phyloP scores from a whole-genome alignment of 2,888 invertebrate species.

The Caprella mutica region DNA sequence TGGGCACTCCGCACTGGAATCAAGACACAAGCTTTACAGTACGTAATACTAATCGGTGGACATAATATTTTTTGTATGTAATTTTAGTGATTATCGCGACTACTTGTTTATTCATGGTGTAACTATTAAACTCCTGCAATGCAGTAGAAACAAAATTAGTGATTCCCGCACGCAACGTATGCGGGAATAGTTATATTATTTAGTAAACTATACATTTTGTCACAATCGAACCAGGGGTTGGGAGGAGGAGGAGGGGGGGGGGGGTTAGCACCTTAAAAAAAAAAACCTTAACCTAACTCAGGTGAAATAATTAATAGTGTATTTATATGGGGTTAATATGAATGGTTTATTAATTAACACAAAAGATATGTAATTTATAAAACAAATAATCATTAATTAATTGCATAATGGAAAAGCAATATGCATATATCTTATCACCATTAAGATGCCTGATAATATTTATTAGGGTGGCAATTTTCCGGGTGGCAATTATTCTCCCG shows the following conservation, averaged over 20 bases:
- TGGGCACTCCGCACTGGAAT: too few species aligned
- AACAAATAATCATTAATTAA: not conserved
- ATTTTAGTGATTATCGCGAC: not conserved
- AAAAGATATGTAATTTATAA: not conserved
- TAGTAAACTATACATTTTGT: too few species aligned
- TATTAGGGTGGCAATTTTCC: too few species aligned
- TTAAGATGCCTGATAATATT: not conserved
- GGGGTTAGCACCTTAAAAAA: not conserved
- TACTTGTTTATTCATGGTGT: not conserved
- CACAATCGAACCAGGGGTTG: not conserved
- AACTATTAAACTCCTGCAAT: not conserved
- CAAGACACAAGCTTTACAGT: too few species aligned
- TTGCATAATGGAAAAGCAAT: not conserved
- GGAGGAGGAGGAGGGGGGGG: not conserved
- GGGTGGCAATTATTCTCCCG: too few species aligned
- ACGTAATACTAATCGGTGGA: too few species aligned
- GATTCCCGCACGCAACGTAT: too few species aligned
- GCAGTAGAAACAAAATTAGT: too few species aligned
- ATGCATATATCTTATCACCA: not conserved
- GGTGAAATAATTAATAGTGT: too few species aligned
- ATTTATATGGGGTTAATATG: too few species aligned
- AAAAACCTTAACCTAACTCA: not conserved
- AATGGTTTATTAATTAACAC: not conserved
- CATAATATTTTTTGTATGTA: not conserved
- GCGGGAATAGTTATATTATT: too few species aligned